Base-by-base conservation (phyloP, 2,113 vertebrate species). In the Protobothrops flavoviridis region DNA sequence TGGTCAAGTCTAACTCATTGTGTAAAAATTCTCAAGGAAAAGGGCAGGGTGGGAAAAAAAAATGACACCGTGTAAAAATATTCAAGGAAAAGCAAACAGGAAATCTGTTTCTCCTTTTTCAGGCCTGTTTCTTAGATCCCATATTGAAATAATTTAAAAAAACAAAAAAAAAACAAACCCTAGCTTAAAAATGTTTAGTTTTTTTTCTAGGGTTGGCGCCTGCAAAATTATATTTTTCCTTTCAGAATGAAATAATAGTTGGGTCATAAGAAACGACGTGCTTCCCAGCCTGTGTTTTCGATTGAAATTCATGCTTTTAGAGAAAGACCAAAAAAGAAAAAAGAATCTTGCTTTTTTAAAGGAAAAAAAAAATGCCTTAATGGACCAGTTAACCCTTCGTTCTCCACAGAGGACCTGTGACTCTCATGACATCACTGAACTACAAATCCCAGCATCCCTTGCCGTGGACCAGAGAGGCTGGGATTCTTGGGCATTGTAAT, bases 1-100 rank as follows among this genome's bases (percentile, higher is more conserved):
- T 96, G 96, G 96, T 96, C 94, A 92, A 10, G 94, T 96, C 96
- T 94, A 89, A 97, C 95, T 97, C 97, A 98, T 97, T 98, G 98
- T 98, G 96, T 97, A 96, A 97, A 96, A 97, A 97, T 96, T 96
- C 96, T 93, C 97, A 96, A 98, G 97, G 97, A 97, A 98, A 95
- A 98, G 96, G 98, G 97, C 93, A 97, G 98, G 97, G 97, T 98
- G 98, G 97, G 97, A 96, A 97, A 97, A 97, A 97, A 97, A 97
- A 96, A 93, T 97, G 97, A 97, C 97, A 95, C 96, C 95, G 92
- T 81, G 39, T 96, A 94, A 96, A 98, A 97, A 95, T 96, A 97
- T 97, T 97, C 93, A 96, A 95, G 96, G 97, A 96, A 95, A 96
- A 97, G 96, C 94, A 95, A 96, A 96, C 96, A 97, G 97, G 97